Conservation (phyloP, 2,113 vertebrate genomes). For the Amazona vittata region DNA sequence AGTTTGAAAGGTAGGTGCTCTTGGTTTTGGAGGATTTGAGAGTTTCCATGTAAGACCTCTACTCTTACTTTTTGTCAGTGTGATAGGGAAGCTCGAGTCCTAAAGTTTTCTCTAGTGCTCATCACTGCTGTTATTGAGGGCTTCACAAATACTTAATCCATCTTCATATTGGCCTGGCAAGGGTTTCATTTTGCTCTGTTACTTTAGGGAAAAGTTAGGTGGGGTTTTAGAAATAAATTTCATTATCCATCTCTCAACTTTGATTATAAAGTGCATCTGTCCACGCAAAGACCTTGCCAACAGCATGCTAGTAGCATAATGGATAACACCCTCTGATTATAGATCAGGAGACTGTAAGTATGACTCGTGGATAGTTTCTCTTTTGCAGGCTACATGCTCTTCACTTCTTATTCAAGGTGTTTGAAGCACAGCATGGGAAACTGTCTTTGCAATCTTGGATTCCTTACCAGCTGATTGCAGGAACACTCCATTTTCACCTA, state of each 20-base stretch:
- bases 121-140: not conserved
- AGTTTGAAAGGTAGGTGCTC: not conserved
- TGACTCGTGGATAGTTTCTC: not conserved
- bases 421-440: not conserved
- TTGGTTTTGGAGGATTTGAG: not conserved
- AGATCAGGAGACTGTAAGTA: not conserved
- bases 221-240: constrained; percentile 13
- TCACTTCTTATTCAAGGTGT: not conserved
- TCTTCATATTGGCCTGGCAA: not conserved
- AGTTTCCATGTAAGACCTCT: not conserved
- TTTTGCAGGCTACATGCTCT: not conserved
- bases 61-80: not conserved
- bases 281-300: not conserved
- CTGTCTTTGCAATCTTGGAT: not conserved
- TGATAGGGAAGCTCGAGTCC: not conserved
- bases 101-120: not conserved
- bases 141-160: not conserved
- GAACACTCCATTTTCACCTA: not conserved
- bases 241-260: not conserved
- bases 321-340: not conserved
- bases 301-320: not conserved
- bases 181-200: not conserved
- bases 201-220: not conserved
- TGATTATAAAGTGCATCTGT: not conserved
- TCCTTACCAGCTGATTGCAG: not conserved